Base-by-base conservation (phyloP, 2,888 invertebrate species). In the Acleris literana region DNA sequence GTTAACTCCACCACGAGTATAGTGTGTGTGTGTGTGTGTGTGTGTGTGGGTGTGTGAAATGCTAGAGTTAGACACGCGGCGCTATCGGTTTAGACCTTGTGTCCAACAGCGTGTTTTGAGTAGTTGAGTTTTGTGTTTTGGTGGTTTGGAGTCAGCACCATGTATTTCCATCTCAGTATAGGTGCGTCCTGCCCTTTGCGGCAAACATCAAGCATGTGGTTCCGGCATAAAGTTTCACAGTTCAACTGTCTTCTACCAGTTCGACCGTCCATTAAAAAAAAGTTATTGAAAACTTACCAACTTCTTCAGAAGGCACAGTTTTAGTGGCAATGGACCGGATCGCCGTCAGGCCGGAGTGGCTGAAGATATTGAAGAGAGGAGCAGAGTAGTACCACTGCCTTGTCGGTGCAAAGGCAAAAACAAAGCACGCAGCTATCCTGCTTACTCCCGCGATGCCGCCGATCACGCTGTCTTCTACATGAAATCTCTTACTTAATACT, bases 251-350 rank as follows among this genome's bases (percentile, higher is more conserved):
- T 5, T 25, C 25, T 6, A 6, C 6, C 25, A 25, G 25, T 43
- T 22, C 22, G 13, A 39, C 9, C 1, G 9, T 39, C 20, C 2
- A 20, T 2, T 39, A 43, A 84, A 85, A 44, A 68, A 63, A 69
- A 72, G 46, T 54, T 64, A 60, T 25, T 39, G 39, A 13, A 67
- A 2, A 22, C 70, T 84, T 80, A 90, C 94, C 94, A 70, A 94
- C 84, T 90, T 94, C 94, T 70, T 93, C 93, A 3, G 86, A 78
- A 25, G 93, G 88, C 7, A 94, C 94, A 70, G 92, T 86, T 74
- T 94, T 94, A 0, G 93, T 92, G 4, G 93, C 93, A 51, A 94
- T 92, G 1, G 94, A 94, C 59, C 94, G 82, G 62, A 94, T 86
- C 1, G 94, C 93, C n/a, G 94, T 94, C 29, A 94, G 81, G 0